A percentile compares a stretch with the other conserved stretches of the same genome.
Conservation (phyloP, 2,888 invertebrate genomes). For the Asteroscopus sphinx region DNA sequence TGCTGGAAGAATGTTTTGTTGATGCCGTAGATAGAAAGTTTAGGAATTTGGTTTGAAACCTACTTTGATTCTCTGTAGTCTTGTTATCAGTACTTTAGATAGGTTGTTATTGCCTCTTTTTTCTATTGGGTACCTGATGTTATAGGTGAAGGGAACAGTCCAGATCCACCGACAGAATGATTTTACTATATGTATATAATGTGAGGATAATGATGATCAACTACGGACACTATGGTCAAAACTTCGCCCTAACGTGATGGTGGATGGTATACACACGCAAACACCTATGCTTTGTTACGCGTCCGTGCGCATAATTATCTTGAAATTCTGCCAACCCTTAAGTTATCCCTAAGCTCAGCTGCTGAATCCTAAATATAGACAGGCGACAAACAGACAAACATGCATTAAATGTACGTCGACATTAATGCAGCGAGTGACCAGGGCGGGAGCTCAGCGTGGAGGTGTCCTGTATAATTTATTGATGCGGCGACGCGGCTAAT, state of each 20-base stretch:
- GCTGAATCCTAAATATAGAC: slow-evolving; percentile 43
- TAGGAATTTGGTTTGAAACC: slow-evolving; percentile 19
- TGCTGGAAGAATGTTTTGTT: slow-evolving; percentile 52
- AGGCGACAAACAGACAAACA: slow-evolving; percentile 58
- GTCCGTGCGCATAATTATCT: slow-evolving; percentile 26
- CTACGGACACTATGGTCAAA: no score
- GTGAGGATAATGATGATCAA: no score
- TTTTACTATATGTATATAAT: no score
- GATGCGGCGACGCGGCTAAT: slow-evolving; percentile 85
- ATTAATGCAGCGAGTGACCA: slow-evolving; percentile 75
- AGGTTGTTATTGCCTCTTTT: no score
- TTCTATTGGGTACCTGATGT: no score
- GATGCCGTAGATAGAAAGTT: slow-evolving; percentile 36
- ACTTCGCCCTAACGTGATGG: no score
- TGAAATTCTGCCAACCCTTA: slow-evolving; percentile 54
- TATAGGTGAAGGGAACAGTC: no score
- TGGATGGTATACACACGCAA: not conserved
- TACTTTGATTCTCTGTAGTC: slow-evolving; percentile 3
- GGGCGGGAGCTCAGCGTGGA: slow-evolving; percentile 73
- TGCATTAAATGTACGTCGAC: slow-evolving; percentile 68
- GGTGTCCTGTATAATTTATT: slow-evolving; percentile 84
- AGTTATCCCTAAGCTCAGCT: slow-evolving; percentile 49
- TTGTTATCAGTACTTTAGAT: no score
- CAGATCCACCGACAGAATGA: no score
- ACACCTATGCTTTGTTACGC: not conserved